Conservation (phyloP, 1,140 invertebrate genomes). For the Drosophila parvula region DNA sequence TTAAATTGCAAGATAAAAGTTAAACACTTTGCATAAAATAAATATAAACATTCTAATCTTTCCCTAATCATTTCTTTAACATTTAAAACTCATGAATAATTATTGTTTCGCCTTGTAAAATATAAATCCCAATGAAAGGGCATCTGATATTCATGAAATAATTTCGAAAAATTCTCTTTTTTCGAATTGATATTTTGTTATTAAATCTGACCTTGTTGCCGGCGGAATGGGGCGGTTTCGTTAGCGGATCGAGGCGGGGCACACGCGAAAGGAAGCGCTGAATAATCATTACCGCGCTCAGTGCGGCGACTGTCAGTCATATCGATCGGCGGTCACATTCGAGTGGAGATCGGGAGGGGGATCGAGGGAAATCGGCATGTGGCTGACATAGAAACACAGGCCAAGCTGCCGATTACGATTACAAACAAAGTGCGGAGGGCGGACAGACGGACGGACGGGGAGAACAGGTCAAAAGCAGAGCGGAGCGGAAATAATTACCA, state of each 20-base stretch:
- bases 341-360: background rate
- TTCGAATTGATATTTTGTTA: conserved; percentile 59
- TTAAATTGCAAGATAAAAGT: too few relatives aligned
- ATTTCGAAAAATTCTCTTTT: background rate
- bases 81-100: background rate
- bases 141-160: background rate
- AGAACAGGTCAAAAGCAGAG: conserved; percentile 23
- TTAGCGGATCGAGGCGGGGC: conserved; percentile 35
- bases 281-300: conserved; percentile 64
- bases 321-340: conserved; percentile 69
- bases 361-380: conserved; percentile 14
- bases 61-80: too few relatives aligned
- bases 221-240: conserved; percentile 44
- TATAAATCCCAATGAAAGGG: background rate
- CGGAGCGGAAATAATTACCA: conserved; percentile 62
- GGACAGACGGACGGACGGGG: too few relatives aligned
- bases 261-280: conserved; percentile 79
- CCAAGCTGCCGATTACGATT: conserved; percentile 61
- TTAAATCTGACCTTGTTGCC: conserved; percentile 80
- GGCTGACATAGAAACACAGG: conserved; percentile 69
- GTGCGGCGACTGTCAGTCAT: conserved; percentile 46
- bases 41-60: too few relatives aligned
- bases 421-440: conserved; percentile 37
- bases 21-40: too few relatives aligned
- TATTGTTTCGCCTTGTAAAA: background rate